Conservation (phyloP, 2,797 vertebrate species). For the Acipenser ruthenus region DNA sequence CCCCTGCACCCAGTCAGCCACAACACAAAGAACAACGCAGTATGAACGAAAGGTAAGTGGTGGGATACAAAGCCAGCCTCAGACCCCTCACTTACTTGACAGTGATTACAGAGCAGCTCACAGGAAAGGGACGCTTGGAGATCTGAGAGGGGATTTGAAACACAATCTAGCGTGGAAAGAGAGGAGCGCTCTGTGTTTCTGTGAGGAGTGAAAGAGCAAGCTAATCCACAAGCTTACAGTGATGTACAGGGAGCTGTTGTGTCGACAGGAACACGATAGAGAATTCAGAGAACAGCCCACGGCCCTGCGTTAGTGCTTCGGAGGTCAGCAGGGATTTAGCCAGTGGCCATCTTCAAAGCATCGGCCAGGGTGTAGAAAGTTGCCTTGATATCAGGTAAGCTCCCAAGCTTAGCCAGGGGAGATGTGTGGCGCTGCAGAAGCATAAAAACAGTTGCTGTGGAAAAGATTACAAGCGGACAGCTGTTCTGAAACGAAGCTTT, state of each 20-base stretch:
- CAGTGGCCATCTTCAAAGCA: background rate
- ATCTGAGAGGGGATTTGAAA: no score
- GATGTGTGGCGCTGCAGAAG: background rate
- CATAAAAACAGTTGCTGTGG: conserved; percentile 3
- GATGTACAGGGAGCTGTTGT: background rate
- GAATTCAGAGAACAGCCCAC: background rate
- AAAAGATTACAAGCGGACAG: background rate
- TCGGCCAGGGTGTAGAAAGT: background rate
- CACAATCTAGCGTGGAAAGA: no score
- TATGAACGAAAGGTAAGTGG: no score
- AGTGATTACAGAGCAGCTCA: no score
- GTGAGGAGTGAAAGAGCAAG: background rate
- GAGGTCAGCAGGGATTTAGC: background rate
- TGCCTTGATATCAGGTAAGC: background rate
- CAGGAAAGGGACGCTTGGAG: no score
- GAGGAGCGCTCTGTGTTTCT: no score
- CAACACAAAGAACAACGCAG: no score
- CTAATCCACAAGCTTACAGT: background rate
- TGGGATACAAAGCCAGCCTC: no score
- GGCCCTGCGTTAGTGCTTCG: background rate
- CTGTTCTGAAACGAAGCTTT: background rate
- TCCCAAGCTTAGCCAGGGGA: background rate
- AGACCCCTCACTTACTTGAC: no score
- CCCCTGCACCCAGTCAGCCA: no score
- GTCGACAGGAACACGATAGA: background rate